phyloP scores from a whole-genome alignment of 2,797 vertebrate genomes.

The Halcyon chelicuti region DNA sequence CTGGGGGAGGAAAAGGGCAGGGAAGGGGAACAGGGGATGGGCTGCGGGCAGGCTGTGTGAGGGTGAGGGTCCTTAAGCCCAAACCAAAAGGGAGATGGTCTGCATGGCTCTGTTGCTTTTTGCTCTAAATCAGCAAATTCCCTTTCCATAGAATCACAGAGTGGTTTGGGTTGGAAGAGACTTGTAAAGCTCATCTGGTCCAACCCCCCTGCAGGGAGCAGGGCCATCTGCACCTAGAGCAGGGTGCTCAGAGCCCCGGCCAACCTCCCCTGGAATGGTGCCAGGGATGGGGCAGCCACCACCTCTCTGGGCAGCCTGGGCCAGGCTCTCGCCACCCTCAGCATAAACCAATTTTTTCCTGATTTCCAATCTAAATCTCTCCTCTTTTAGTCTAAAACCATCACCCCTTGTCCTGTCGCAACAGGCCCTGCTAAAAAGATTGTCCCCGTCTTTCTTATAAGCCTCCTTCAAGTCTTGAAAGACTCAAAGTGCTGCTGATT shows the following conservation, averaged over 20 bases:
- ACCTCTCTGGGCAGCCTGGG: background rate
- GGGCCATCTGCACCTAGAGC: background rate
- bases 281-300: background rate
- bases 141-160: background rate
- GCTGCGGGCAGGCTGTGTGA: background rate
- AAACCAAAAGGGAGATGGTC: background rate
- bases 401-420: no score
- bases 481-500: accelerated
- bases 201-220: background rate
- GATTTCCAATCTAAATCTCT: background rate
- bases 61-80: accelerated
- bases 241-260: background rate
- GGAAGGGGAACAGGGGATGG: background rate
- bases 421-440: no score
- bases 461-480: background rate
- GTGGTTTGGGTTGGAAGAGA: background rate
- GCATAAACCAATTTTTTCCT: background rate
- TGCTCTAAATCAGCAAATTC: background rate
- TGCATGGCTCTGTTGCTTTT: background rate
- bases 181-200: background rate
- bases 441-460: background rate
- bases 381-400: background rate
- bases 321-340: background rate
- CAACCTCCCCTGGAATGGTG: background rate
- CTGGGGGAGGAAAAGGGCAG: background rate